Evolutionary conservation across 2,113 vertebrate genomes (phyloP).

Genomic region (Lycocorax pyrrhopterus): DNA sequence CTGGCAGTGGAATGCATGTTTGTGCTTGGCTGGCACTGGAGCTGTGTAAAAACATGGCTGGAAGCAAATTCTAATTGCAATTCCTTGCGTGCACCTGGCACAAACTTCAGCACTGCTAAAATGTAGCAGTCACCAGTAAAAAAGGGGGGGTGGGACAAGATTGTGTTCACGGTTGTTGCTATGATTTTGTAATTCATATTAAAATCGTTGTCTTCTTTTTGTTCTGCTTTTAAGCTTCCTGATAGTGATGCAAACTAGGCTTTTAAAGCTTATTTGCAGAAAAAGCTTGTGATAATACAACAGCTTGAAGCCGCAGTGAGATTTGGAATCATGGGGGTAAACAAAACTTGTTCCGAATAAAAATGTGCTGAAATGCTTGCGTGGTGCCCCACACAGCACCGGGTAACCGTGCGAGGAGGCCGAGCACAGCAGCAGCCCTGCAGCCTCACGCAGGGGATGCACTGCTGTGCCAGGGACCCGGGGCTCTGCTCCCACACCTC

Average conservation of each 20-base stretch:
- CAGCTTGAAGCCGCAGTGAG: background rate
- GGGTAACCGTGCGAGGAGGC: rapidly evolving
- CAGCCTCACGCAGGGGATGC: rapidly evolving
- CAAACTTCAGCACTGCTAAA: background rate
- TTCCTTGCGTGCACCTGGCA: background rate
- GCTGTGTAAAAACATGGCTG: background rate
- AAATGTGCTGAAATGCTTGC: background rate
- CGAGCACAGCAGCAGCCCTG: rapidly evolving
- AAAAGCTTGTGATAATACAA: background rate
- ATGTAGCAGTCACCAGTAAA: background rate
- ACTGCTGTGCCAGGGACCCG: background rate
- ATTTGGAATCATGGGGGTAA: background rate
- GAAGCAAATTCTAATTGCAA: background rate
- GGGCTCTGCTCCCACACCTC: background rate
- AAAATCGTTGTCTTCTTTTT: background rate
- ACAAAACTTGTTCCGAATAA: background rate
- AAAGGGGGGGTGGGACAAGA: background rate
- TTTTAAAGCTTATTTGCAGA: background rate
- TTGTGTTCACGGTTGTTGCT: background rate
- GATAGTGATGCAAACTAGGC: background rate
- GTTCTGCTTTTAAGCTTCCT: background rate
- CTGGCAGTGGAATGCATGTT: background rate
- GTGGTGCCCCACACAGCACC: rapidly evolving
- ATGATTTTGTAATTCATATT: background rate
- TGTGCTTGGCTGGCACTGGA: background rate